Conservation (phyloP, 2,888 invertebrate genomes). For the Rhamnusium bicolor region DNA sequence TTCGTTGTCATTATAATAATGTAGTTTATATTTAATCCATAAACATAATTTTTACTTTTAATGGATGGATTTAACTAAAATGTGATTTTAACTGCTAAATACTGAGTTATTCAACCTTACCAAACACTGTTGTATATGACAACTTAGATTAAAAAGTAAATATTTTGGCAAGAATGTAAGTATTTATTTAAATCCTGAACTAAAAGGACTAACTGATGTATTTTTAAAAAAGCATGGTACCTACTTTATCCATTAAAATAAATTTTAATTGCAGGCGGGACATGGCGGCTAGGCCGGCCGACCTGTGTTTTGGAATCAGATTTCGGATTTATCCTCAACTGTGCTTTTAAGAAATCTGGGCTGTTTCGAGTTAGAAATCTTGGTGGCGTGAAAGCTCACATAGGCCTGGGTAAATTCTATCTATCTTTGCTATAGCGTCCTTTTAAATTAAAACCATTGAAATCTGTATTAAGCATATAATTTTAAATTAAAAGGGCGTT, state of each 20-base stretch:
- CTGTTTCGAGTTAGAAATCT: conserved; percentile 92
- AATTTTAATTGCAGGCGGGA: conserved; percentile 74
- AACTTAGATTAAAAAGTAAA: neutral
- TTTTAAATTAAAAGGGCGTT: conserved; percentile 2
- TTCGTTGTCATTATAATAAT: no score
- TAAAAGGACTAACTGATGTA: conserved; percentile 6
- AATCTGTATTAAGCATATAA: neutral
- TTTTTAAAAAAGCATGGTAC: conserved; percentile 13
- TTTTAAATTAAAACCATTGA: conserved; percentile 13
- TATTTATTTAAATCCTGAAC: neutral
- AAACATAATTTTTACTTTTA: neutral
- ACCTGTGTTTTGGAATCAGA: conserved; percentile 92
- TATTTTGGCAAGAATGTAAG: neutral
- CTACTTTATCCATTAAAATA: conserved; percentile 40
- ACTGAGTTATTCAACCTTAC: neutral
- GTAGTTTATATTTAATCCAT: no score
- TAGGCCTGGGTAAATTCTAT: conserved; percentile 84
- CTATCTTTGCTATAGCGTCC: conserved; percentile 52
- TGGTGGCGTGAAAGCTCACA: conserved; percentile 91
- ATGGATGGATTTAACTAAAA: neutral
- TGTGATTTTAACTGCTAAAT: neutral
- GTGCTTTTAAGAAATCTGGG: conserved; percentile 93
- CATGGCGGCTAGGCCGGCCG: conserved; percentile 78
- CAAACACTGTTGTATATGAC: neutral
- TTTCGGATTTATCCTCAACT: conserved; percentile 92